phyloP scores from a whole-genome alignment of 1,140 invertebrate species.

The Gerris buenoi region DNA sequence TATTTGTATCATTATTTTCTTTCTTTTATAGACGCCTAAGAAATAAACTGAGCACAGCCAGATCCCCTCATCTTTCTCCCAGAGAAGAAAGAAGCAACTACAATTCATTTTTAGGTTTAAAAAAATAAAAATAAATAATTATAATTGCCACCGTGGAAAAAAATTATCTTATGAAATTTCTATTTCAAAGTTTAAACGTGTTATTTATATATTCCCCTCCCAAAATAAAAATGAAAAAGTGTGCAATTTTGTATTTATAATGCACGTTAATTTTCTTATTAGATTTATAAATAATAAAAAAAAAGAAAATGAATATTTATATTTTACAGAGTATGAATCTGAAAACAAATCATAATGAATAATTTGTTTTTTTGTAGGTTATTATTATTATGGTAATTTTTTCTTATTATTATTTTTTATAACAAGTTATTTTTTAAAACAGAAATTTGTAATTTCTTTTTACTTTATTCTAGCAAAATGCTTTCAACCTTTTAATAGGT shows the following conservation, averaged over 20 bases:
- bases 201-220: neutral
- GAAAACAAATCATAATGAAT: neutral
- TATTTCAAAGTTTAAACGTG: neutral
- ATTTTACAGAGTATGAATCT: slow-evolving; percentile 4
- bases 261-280: slow-evolving; percentile 2
- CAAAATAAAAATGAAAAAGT: neutral
- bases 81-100: too few species aligned
- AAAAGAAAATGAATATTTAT: neutral
- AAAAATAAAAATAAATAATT: neutral
- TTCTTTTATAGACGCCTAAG: too few species aligned
- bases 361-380: neutral
- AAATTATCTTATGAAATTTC: neutral
- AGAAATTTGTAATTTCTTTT: neutral
- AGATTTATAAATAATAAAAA: neutral
- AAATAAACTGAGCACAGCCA: too few species aligned
- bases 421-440: neutral
- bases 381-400: neutral
- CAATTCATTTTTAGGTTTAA: too few species aligned
- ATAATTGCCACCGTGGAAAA: neutral
- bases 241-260: slow-evolving; percentile 5
- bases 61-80: too few species aligned
- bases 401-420: neutral
- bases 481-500: too few species aligned
- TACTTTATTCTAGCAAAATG: neutral
- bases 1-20: too few species aligned